phyloP scores from a whole-genome alignment of 2,113 vertebrate genomes.

The Daboia siamensis region DNA sequence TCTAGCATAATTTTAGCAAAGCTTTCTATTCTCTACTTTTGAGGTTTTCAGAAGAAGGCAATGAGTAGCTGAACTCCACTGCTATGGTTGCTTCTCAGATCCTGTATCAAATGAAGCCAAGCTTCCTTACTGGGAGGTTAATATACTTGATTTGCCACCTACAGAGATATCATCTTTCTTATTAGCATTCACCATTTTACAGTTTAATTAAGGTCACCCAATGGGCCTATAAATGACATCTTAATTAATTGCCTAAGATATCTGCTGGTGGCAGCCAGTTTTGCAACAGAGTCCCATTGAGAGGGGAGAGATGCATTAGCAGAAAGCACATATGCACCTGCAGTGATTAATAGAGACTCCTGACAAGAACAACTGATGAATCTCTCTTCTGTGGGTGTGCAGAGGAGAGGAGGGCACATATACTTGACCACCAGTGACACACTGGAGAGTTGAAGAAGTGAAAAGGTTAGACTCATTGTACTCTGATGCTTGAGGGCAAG shows the following conservation, averaged over 20 bases:
- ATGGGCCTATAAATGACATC: slow-evolving; percentile 58
- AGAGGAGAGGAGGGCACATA: not conserved
- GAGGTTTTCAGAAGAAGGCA: not conserved
- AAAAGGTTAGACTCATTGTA: not conserved
- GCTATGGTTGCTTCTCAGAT: not conserved
- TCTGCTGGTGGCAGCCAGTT: slow-evolving; percentile 25
- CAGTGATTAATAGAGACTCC: not conserved
- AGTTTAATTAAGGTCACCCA: slow-evolving; percentile 61
- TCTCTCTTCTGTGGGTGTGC: not conserved
- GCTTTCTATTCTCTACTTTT: not conserved
- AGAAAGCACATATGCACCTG: rapidly evolving
- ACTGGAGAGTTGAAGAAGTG: not conserved
- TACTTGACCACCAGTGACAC: not conserved
- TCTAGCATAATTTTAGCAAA: not conserved
- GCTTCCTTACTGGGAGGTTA: slow-evolving; percentile 42
- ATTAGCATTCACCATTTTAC: slow-evolving; percentile 52
- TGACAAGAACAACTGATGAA: slow-evolving; percentile 12
- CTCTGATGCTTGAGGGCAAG: not conserved
- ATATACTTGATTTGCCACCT: slow-evolving; percentile 36
- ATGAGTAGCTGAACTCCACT: not conserved
- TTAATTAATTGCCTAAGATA: slow-evolving; percentile 54
- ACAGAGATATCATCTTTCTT: slow-evolving; percentile 45
- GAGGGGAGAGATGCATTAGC: not conserved
- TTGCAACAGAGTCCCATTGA: slow-evolving; percentile 2
- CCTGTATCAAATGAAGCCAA: not conserved